Evolutionary conservation across 2,113 vertebrate species (phyloP).

Genomic region (Plecturocebus donacophilus): DNA sequence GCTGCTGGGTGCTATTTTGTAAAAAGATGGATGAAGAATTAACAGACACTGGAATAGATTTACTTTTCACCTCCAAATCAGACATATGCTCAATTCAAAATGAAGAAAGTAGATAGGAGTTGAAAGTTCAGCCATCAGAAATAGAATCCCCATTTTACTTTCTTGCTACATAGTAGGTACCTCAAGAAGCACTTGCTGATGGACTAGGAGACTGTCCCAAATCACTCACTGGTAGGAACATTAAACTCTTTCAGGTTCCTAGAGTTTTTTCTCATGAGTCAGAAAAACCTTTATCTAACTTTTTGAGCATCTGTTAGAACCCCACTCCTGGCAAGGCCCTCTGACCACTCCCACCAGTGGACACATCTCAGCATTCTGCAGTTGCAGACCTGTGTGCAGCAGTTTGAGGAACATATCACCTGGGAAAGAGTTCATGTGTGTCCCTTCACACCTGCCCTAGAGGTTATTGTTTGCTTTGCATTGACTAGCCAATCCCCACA

Average conservation of each 20-base stretch:
- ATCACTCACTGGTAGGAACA: background rate
- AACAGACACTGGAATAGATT: constrained; percentile 48
- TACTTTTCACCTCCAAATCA: constrained; percentile 50
- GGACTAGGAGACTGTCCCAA: constrained; percentile 3
- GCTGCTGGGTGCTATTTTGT: constrained; percentile 25
- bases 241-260: background rate
- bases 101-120: constrained; percentile 44
- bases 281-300: background rate
- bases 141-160: background rate
- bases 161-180: constrained; percentile 56
- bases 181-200: constrained; percentile 41
- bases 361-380: background rate
- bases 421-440: background rate
- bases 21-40: constrained; percentile 60
- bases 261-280: background rate
- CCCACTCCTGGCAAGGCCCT: background rate
- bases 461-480: background rate
- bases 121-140: constrained; percentile 43
- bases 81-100: constrained; percentile 53
- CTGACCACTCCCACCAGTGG: background rate
- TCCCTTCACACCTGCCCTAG: background rate
- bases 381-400: background rate
- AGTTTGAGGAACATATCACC: background rate
- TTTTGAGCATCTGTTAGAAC: background rate
- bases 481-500: background rate